Conservation (phyloP, 2,888 invertebrate species). For the Thymelicus lineola region DNA sequence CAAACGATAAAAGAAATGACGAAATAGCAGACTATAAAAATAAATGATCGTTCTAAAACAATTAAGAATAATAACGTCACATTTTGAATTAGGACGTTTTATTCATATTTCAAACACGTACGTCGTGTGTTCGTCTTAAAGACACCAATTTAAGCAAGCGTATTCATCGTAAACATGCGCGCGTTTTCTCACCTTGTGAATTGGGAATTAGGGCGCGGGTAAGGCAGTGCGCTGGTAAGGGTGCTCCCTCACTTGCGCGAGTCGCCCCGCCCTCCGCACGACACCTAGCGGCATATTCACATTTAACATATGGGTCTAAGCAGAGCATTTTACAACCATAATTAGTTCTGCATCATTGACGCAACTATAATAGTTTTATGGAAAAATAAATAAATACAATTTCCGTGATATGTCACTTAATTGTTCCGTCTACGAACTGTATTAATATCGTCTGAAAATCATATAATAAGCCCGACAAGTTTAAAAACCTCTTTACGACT, state of each 20-base stretch:
- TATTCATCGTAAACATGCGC: constrained; percentile 68
- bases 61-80: neutral
- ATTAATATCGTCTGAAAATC: neutral
- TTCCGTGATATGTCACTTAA: neutral
- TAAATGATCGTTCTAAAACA: neutral
- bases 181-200: constrained; percentile 84
- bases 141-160: constrained; percentile 56
- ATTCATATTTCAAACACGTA: neutral
- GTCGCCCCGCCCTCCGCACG: constrained; percentile 93
- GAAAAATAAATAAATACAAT: neutral
- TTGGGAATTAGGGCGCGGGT: constrained; percentile 89
- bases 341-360: constrained; percentile 52
- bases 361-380: constrained; percentile 40
- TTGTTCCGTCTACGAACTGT: neutral
- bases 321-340: constrained; percentile 56
- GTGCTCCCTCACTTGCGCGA: constrained; percentile 97
- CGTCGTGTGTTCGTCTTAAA: constrained; percentile 33
- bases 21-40: neutral
- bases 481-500: no score
- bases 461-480: no score
- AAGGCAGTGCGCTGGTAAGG: constrained; percentile 96
- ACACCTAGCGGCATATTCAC: constrained; percentile 89
- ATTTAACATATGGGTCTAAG: constrained; percentile 71
- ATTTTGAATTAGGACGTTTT: neutral
- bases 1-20: neutral